Percentiles rank a stretch among this genome's conserved stretches.
Evolutionary conservation across 2,888 invertebrate species (phyloP).

Genomic region (Hyposoter dolosus): DNA sequence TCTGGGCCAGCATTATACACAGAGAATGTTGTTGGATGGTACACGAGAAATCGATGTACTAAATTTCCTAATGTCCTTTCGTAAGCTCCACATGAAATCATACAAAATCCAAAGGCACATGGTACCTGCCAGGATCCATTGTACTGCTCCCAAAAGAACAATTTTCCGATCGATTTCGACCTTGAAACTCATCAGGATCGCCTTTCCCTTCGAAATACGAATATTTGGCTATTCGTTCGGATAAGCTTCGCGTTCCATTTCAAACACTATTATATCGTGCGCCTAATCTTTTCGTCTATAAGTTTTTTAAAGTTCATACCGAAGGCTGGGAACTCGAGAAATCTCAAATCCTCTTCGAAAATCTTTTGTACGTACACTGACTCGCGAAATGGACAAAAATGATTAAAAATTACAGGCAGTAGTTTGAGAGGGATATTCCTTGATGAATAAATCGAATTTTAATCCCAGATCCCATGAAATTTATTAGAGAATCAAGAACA

Average conservation of each 20-base stretch:
- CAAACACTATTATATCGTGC: neutral
- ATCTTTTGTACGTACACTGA: neutral
- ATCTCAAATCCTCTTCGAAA: neutral
- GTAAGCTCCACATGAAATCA: slow-evolving; percentile 57
- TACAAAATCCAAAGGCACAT: slow-evolving; percentile 4
- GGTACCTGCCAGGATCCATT: neutral
- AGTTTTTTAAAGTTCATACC: neutral
- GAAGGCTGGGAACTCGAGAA: neutral
- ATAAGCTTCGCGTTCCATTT: neutral
- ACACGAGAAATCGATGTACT: slow-evolving; percentile 48
- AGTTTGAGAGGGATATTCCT: neutral
- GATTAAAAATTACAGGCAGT: neutral
- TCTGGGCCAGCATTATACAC: slow-evolving; percentile 50
- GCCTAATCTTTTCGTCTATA: neutral
- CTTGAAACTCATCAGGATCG: neutral
- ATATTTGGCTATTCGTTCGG: neutral
- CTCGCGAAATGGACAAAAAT: neutral
- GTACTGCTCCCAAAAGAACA: neutral
- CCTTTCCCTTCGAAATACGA: neutral
- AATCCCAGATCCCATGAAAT: neutral
- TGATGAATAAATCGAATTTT: neutral
- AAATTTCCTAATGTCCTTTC: slow-evolving; percentile 53
- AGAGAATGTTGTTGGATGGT: slow-evolving; percentile 19
- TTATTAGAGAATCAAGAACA: neutral
- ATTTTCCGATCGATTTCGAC: neutral